Evolutionary conservation across 2,113 vertebrate genomes (phyloP), one percentile per base, ranked within the genome.

Genomic region (Ictalurus furcatus): DNA sequence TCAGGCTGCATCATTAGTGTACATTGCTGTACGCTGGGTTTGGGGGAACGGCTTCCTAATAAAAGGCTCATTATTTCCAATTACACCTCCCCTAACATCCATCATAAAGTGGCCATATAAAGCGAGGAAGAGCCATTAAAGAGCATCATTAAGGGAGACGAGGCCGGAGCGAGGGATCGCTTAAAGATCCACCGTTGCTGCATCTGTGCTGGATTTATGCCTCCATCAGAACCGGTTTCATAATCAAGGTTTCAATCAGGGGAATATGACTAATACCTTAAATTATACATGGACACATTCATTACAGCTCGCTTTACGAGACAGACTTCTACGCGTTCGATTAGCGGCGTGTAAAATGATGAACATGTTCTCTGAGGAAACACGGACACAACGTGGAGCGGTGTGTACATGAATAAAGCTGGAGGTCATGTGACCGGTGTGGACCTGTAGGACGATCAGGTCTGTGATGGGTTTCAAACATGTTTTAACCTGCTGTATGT

Each of bases 41-140:
- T 90, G 83, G 90, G 89, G 90, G 80, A 91, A 92, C 92, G 90
- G 93, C 91, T 90, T 92, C 88, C 93, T 92, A 92, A 92, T 95
- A 94, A 94, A 90, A 89, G 69, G 88, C 92, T 94, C 92, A 84
- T 94, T 95, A 95, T 95, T 95, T 88, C 94, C 93, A 95, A 95
- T 95, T 95, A 95, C 93, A 92, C 65, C 88, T 89, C 91, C 88
- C 71, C 90, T 76, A 89, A 90, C 94, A 96, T 96, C 93, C 93
- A 94, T 95, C 94, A 95, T 94, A 93, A 94, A 94, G 74, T 86
- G 91, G 88, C 90, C 91, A 90, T 92, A 92, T 92, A 93, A 93
- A 94, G 90, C 91, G 91, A 92, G 83, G 67, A 89, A 88, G 92
- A 89, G 84, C 90, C 92, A 93, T 95, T 95, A 94, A 91, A 92